A percentile compares a stretch with the other conserved stretches of the same genome.
These are phyloP conservation scores for Rhea pennata DNA, from an alignment of 2,113 vertebrate species.

Conservation along the genomic window DNA sequence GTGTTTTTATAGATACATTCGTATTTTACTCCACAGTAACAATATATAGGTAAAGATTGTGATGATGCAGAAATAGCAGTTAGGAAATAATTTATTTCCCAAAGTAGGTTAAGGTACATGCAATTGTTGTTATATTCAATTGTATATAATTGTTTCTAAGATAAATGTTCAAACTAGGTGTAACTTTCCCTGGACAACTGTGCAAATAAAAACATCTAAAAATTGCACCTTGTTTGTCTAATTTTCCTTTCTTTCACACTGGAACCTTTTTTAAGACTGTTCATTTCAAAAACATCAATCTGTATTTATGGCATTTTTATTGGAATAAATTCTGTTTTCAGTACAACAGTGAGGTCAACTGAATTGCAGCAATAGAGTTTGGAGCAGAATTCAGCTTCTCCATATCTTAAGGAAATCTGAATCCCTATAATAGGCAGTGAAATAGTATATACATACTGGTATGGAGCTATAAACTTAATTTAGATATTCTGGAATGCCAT, in stretches of 20 bases:
- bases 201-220: too few species aligned
- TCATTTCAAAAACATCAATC: not conserved
- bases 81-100: not conserved
- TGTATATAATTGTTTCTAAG: not conserved
- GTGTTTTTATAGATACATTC: not conserved
- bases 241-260: not conserved
- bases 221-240: too few species aligned
- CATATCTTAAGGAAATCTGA: not conserved
- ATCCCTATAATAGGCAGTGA: not conserved
- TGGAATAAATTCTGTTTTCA: not conserved
- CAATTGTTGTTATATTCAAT: not conserved
- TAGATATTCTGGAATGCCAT: constrained; percentile 7
- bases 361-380: not conserved
- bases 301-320: not conserved
- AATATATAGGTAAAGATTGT: not conserved
- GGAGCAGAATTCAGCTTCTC: not conserved
- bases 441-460: not conserved
- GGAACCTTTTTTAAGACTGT: not conserved
- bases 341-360: not conserved
- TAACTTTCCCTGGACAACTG: not conserved
- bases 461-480: not conserved
- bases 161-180: not conserved
- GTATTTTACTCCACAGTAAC: not conserved
- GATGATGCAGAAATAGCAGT: not conserved
- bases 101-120: not conserved